Percentiles rank a stretch among this genome's conserved stretches.
phyloP scores from a whole-genome alignment of 2,113 vertebrate genomes.

The Bos indicus region DNA sequence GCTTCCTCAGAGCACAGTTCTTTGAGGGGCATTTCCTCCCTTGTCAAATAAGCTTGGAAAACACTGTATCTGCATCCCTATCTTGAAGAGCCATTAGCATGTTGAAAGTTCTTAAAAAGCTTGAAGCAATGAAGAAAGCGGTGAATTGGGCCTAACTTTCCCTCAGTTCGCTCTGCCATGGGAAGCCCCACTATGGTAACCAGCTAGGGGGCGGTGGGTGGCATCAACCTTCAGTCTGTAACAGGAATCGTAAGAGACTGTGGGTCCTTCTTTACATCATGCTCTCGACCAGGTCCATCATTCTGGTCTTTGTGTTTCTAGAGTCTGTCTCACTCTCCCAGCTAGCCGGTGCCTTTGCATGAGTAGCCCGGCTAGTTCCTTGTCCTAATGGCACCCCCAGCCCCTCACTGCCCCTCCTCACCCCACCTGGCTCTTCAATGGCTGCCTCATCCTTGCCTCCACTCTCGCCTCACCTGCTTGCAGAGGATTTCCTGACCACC shows the following conservation, averaged over 20 bases:
- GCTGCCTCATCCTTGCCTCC: background rate
- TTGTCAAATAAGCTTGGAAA: background rate
- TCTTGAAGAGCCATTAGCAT: background rate
- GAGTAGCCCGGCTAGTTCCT: background rate
- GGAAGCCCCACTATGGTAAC: background rate
- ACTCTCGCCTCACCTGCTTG: rapidly evolving
- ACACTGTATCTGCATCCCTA: background rate
- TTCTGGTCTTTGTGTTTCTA: background rate
- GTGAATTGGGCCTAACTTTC: background rate
- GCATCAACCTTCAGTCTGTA: background rate
- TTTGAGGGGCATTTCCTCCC: background rate
- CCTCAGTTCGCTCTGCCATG: background rate
- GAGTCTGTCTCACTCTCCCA: background rate
- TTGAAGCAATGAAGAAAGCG: background rate
- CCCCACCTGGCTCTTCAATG: background rate
- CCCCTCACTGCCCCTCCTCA: rapidly evolving
- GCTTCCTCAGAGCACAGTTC: background rate
- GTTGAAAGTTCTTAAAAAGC: background rate
- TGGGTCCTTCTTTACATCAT: background rate
- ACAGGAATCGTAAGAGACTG: background rate
- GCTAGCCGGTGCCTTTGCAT: background rate
- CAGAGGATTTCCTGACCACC: background rate
- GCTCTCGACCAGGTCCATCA: background rate
- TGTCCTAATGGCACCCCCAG: background rate
- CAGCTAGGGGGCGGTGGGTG: background rate